Conservation (phyloP, 2,888 invertebrate species). For the Tupiocoris notatus region DNA sequence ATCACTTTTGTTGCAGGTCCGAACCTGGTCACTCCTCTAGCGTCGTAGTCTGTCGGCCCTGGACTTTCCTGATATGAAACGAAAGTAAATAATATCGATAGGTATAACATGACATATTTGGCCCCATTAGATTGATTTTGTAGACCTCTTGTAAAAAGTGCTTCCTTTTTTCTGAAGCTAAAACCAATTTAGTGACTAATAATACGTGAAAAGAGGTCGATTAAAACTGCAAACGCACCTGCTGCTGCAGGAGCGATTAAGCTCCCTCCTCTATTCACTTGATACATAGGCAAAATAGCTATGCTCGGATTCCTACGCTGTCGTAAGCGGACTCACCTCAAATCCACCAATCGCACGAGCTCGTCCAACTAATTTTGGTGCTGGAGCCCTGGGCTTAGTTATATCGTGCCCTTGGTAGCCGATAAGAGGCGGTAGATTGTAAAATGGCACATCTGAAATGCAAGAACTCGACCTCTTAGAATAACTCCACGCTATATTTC, state of each 20-base stretch:
- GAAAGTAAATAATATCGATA: no score
- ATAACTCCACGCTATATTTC: neutral
- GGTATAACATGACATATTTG: no score
- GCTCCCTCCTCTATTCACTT: no score
- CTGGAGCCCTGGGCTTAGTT: slow-evolving; percentile 25
- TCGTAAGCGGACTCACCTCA: slow-evolving; percentile 15
- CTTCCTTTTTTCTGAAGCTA: no score
- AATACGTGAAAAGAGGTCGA: no score
- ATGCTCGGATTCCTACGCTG: no score
- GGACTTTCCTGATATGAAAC: slow-evolving; percentile 17
- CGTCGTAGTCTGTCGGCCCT: slow-evolving; percentile 21
- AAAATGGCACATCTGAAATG: slow-evolving; percentile 28
- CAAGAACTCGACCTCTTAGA: neutral
- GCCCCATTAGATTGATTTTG: no score
- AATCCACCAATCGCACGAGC: neutral
- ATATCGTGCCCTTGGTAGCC: slow-evolving; percentile 23
- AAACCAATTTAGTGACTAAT: no score
- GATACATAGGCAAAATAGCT: no score
- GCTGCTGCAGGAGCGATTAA: no score
- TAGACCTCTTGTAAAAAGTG: no score
- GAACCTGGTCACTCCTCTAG: slow-evolving; percentile 12
- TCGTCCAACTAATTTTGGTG: slow-evolving; percentile 5
- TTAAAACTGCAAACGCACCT: no score
- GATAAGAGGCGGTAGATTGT: slow-evolving; percentile 25
- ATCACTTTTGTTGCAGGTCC: neutral